A percentile compares a stretch with the other conserved stretches of the same genome.
These are phyloP conservation scores for Agrilus biguttatus DNA, from an alignment of 2,888 invertebrate species.

Conservation along the genomic window DNA sequence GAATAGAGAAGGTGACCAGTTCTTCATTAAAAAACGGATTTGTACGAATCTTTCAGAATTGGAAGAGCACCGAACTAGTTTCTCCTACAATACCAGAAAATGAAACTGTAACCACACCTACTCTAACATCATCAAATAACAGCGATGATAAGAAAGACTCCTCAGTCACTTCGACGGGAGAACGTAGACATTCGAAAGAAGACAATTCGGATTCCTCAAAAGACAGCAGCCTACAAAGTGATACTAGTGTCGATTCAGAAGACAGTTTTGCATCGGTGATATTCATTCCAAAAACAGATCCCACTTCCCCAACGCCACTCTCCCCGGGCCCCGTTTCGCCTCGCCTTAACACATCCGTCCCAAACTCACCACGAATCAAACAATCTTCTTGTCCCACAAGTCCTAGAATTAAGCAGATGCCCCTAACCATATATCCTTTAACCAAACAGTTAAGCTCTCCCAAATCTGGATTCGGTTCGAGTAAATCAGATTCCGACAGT, in stretches of 20 bases:
- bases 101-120: slow-evolving; percentile 13
- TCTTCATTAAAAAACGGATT: slow-evolving; percentile 57
- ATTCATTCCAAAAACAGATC: slow-evolving; percentile 73
- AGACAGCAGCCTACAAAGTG: slow-evolving; percentile 82
- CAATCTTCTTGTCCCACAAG: slow-evolving; percentile 53
- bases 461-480: slow-evolving; percentile 30
- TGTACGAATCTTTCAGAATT: slow-evolving; percentile 72
- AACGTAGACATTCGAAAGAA: slow-evolving; percentile 67
- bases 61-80: slow-evolving; percentile 45
- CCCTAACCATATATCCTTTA: slow-evolving; percentile 37
- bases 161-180: slow-evolving; percentile 22
- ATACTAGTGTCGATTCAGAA: slow-evolving; percentile 86
- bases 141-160: slow-evolving; percentile 21
- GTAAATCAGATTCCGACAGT: slow-evolving; percentile 13
- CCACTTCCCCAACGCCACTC: slow-evolving; percentile 44
- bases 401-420: slow-evolving; percentile 49
- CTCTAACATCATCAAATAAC: slow-evolving; percentile 8
- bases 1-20: slow-evolving; percentile 65
- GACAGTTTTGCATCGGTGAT: slow-evolving; percentile 90
- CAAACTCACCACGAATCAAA: slow-evolving; percentile 62
- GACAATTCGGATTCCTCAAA: slow-evolving; percentile 82
- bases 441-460: slow-evolving; percentile 46
- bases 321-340: slow-evolving; percentile 49
- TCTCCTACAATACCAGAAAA: slow-evolving; percentile 27
- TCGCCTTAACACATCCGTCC: slow-evolving; percentile 53